Percentiles rank a stretch among this genome's conserved stretches.
Conservation (phyloP, 2,113 vertebrate species). For the Falcunculus frontatus region DNA sequence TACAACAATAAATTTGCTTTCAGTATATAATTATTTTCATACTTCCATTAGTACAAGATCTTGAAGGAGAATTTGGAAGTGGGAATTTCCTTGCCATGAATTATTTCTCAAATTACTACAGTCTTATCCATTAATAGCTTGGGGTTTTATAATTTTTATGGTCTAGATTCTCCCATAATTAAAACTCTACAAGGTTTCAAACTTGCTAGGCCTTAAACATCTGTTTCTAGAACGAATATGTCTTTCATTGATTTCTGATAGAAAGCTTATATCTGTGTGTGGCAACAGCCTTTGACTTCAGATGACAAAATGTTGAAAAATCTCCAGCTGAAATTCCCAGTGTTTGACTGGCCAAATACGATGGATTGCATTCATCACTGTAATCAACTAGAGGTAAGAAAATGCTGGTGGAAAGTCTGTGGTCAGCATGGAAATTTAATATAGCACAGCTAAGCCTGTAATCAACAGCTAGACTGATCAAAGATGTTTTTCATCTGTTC, state of each 20-base stretch:
- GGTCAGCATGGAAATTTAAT: background rate
- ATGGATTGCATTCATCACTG: background rate
- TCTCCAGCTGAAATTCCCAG: background rate
- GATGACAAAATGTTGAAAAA: background rate
- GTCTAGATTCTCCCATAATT: background rate
- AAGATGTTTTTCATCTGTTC: background rate
- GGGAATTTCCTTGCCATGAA: background rate
- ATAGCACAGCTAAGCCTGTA: background rate
- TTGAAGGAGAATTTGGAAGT: background rate
- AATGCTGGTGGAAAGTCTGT: background rate
- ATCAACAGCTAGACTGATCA: background rate
- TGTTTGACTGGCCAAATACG: background rate
- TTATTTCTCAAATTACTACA: background rate
- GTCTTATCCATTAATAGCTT: background rate
- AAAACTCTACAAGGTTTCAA: background rate
- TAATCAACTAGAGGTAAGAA: background rate
- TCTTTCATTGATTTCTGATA: fast-evolving
- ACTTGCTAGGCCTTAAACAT: background rate
- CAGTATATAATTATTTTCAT: background rate
- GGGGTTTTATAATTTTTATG: background rate
- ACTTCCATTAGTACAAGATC: background rate
- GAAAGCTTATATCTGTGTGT: background rate
- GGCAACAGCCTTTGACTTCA: background rate
- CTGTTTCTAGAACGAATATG: background rate
- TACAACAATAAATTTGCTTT: background rate